Evolutionary conservation across 2,113 vertebrate species (phyloP).

Genomic region (Casuarius casuarius): DNA sequence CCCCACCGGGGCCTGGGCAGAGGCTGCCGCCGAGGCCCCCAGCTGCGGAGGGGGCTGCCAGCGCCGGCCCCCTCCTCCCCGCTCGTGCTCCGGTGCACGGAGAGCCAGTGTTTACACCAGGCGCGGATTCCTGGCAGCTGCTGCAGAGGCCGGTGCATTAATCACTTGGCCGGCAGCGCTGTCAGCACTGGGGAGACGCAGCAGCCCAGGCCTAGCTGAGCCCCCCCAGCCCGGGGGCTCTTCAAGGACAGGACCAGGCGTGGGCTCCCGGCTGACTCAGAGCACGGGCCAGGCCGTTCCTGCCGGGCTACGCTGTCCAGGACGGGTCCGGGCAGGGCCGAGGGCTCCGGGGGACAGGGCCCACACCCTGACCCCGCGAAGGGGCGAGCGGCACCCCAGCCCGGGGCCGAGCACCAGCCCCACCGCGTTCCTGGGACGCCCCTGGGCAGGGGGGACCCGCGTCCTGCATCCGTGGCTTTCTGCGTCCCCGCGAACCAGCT

Average conservation of each 20-base stretch:
- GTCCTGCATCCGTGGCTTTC: accelerated
- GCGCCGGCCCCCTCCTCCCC: accelerated
- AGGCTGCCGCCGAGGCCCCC: no score
- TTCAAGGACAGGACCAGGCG: not conserved
- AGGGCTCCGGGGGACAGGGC: not conserved
- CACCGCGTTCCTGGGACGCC: accelerated
- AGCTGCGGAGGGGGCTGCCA: no score
- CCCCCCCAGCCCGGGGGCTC: not conserved
- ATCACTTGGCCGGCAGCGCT: accelerated
- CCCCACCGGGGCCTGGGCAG: accelerated
- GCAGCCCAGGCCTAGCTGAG: accelerated
- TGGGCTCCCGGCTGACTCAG: slow-evolving; percentile 8
- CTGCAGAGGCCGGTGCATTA: not conserved
- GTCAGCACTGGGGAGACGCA: not conserved
- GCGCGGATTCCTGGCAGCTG: not conserved
- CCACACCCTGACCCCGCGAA: not conserved
- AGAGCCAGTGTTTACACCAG: not conserved
- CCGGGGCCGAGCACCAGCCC: not conserved
- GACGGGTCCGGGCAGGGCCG: not conserved
- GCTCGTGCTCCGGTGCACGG: accelerated
- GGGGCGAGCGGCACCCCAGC: not conserved
- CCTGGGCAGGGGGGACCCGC: accelerated
- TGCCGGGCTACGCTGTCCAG: not conserved
- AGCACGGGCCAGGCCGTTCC: not conserved
- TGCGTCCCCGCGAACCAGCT: accelerated